phyloP scores from a whole-genome alignment of 35 echinoderm and acorn worm genomes.

The Stichopus chloronotus region DNA sequence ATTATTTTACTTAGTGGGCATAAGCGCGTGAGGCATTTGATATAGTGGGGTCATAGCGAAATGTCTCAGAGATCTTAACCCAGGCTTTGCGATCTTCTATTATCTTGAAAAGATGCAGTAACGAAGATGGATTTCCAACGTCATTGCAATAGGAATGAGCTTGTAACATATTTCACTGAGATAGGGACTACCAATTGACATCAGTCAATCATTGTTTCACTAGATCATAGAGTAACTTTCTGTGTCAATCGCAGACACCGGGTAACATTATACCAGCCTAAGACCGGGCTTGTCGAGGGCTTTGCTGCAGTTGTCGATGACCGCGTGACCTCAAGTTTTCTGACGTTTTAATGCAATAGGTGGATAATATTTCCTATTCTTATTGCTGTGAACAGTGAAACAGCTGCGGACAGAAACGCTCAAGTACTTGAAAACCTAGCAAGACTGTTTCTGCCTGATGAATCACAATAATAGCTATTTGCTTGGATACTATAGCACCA shows the following conservation, averaged over 20 bases:
- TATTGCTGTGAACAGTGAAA: neutral
- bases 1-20: conserved; percentile 5
- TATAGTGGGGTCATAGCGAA: conserved; percentile 9
- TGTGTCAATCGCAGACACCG: neutral
- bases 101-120: conserved; percentile 32
- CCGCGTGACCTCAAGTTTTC: neutral
- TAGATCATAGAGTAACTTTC: neutral
- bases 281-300: neutral
- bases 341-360: conserved; percentile 14
- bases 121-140: neutral
- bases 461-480: neutral
- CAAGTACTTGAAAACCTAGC: neutral
- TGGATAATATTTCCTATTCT: neutral
- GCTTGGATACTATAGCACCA: neutral
- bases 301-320: neutral
- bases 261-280: neutral
- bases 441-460: neutral
- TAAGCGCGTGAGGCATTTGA: conserved; percentile 2
- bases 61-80: neutral
- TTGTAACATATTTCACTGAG: neutral
- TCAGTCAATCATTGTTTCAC: neutral
- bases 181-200: neutral
- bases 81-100: conserved; percentile 13
- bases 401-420: neutral
- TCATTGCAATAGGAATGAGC: conserved; percentile 20